Evolutionary conservation across 1,140 invertebrate genomes (phyloP).

Genomic region (Ceratosolen solmsi): DNA sequence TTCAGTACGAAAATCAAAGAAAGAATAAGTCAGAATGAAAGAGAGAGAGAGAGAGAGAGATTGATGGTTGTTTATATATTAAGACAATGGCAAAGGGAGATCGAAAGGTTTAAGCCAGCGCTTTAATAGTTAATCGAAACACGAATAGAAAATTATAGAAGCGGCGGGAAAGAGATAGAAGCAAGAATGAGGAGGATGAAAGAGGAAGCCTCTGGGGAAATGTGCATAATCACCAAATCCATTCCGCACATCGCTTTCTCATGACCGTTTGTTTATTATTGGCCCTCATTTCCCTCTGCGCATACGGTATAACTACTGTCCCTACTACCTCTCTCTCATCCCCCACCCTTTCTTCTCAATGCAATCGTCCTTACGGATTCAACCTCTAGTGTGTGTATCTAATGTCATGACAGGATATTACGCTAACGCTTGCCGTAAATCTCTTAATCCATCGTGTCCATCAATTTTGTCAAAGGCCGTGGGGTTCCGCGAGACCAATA

Average conservation of each 20-base stretch:
- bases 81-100: slow-evolving; percentile 38
- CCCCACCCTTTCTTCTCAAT: no score
- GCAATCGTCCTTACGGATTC: no score
- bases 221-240: slow-evolving; percentile 70
- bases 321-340: no score
- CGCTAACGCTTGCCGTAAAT: not conserved
- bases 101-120: not conserved
- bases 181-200: slow-evolving; percentile 1
- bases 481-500: no score
- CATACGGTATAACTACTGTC: no score
- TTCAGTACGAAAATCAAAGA: not conserved
- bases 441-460: not conserved
- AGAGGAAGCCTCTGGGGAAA: slow-evolving; percentile 67
- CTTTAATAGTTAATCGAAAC: no score
- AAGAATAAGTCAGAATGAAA: not conserved
- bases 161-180: slow-evolving; percentile 31
- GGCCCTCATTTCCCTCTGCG: slow-evolving; percentile 36
- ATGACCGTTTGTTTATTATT: slow-evolving; percentile 65
- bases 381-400: not conserved
- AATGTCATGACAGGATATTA: not conserved
- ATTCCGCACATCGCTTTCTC: slow-evolving; percentile 63
- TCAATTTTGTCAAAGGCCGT: no score
- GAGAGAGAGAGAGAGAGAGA: slow-evolving; percentile 44
- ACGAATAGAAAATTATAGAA: slow-evolving; percentile 14
- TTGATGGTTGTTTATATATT: slow-evolving; percentile 30